Evolutionary conservation across 1,140 invertebrate species (phyloP).

Genomic region (Penaeus chinensis): DNA sequence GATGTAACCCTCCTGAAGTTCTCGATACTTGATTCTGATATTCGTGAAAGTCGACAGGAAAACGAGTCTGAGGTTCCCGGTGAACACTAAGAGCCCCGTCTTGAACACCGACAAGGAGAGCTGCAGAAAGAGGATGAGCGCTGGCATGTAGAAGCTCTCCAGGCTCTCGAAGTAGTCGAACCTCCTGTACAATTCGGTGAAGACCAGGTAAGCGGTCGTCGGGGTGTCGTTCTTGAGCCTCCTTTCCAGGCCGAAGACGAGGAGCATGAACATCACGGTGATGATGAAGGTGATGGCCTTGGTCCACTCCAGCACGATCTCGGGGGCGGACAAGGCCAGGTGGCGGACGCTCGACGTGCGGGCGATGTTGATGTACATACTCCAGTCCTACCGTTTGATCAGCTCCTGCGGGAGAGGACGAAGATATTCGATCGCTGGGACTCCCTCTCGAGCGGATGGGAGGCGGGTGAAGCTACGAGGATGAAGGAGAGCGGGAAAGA

Average conservation of each 20-base stretch:
- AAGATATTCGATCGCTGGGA: too few relatives aligned
- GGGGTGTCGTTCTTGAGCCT: constrained; percentile 80
- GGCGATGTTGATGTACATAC: constrained; percentile 79
- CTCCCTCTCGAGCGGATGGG: not conserved
- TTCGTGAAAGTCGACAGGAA: constrained; percentile 76
- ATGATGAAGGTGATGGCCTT: constrained; percentile 84
- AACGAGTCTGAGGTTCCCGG: constrained; percentile 73
- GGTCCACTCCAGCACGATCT: constrained; percentile 84
- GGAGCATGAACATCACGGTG: constrained; percentile 81
- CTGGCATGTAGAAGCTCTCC: constrained; percentile 63
- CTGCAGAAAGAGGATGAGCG: constrained; percentile 59
- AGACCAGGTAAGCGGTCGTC: constrained; percentile 74
- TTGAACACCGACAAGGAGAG: constrained; percentile 47
- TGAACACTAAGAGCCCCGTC: constrained; percentile 69
- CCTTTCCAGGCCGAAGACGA: constrained; percentile 82
- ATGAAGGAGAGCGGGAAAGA: not conserved
- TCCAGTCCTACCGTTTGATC: constrained; percentile 81
- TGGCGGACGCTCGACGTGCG: constrained; percentile 80
- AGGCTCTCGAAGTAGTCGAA: constrained; percentile 62
- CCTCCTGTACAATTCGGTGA: constrained; percentile 75
- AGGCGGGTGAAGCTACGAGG: not conserved
- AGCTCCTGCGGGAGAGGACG: constrained; percentile 70
- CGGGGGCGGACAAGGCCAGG: constrained; percentile 83
- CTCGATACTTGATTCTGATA: constrained; percentile 76
- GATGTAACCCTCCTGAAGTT: constrained; percentile 73